These are phyloP conservation scores for Procambarus clarkii DNA, from an alignment of 1,140 invertebrate genomes.

Conservation along the genomic window DNA sequence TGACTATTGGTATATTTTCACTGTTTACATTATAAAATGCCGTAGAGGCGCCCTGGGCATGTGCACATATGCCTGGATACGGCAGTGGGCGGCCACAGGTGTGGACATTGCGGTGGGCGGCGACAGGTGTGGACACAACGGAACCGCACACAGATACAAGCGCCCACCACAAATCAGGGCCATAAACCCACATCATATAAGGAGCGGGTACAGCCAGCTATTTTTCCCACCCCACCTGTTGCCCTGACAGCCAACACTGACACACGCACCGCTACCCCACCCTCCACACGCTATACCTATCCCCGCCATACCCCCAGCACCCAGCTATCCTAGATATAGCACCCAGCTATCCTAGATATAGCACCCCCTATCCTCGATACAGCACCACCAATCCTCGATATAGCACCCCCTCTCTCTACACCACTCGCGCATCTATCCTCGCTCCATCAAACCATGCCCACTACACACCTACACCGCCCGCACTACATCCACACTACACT, in stretches of 20 bases:
- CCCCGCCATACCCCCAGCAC: no score
- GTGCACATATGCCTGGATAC: no score
- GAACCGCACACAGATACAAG: background rate
- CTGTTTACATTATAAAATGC: no score
- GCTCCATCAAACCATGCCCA: background rate
- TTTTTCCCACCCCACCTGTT: background rate
- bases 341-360: no score
- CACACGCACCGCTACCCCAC: background rate
- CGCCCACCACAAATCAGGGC: background rate
- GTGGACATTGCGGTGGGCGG: no score
- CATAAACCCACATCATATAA: background rate
- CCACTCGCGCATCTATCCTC: background rate
- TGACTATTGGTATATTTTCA: no score
- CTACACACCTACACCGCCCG: background rate
- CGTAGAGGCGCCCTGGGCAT: no score
- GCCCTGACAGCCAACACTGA: background rate
- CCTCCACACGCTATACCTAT: background rate
- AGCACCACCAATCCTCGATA: no score
- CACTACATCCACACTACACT: background rate
- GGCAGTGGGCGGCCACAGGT: no score
- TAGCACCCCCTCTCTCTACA: background rate
- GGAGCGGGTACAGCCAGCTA: background rate
- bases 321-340: no score
- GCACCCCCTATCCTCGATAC: no score
- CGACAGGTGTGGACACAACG: no score